Conservation (phyloP, 2,888 invertebrate genomes). For the Drosophila acutilabella region DNA sequence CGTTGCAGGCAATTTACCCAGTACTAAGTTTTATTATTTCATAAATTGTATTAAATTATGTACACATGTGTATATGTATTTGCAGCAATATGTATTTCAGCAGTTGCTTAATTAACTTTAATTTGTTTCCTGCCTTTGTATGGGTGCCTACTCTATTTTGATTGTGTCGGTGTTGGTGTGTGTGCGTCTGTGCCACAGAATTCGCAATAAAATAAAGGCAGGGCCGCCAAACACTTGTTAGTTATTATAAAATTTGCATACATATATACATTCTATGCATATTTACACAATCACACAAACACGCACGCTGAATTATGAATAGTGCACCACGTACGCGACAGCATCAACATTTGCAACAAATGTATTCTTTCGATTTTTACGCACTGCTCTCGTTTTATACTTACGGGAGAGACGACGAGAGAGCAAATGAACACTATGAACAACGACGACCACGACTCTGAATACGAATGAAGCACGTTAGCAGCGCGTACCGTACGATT, state of each 20-base stretch:
- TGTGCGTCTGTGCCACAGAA: slow-evolving; percentile 53
- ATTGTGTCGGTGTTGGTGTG: slow-evolving; percentile 38
- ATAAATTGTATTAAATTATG: slow-evolving; percentile 69
- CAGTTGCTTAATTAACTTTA: slow-evolving; percentile 75
- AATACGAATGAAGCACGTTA: slow-evolving; percentile 43
- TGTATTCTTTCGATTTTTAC: slow-evolving; percentile 64
- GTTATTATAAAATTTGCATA: slow-evolving; percentile 38
- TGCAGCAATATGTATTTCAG: slow-evolving; percentile 43
- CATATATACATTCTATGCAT: slow-evolving; percentile 8
- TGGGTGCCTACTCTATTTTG: slow-evolving; percentile 67
- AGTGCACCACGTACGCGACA: slow-evolving; percentile 41
- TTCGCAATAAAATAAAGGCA: slow-evolving; percentile 70
- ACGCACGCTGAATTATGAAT: slow-evolving; percentile 23
- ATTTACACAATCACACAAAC: slow-evolving; percentile 12
- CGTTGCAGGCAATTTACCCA: slow-evolving; percentile 43
- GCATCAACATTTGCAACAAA: slow-evolving; percentile 58
- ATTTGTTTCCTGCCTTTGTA: slow-evolving; percentile 69
- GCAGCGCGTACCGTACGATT: slow-evolving; percentile 32
- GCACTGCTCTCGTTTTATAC: slow-evolving; percentile 64
- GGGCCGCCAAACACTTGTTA: slow-evolving; percentile 54
- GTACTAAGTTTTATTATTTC: slow-evolving; percentile 60
- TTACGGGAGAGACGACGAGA: slow-evolving; percentile 60
- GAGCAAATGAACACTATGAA: slow-evolving; percentile 45
- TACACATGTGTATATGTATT: slow-evolving; percentile 7
- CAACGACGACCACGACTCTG: slow-evolving; percentile 36